phyloP scores from a whole-genome alignment of 2,797 vertebrate species.

The Brotula barbata region DNA sequence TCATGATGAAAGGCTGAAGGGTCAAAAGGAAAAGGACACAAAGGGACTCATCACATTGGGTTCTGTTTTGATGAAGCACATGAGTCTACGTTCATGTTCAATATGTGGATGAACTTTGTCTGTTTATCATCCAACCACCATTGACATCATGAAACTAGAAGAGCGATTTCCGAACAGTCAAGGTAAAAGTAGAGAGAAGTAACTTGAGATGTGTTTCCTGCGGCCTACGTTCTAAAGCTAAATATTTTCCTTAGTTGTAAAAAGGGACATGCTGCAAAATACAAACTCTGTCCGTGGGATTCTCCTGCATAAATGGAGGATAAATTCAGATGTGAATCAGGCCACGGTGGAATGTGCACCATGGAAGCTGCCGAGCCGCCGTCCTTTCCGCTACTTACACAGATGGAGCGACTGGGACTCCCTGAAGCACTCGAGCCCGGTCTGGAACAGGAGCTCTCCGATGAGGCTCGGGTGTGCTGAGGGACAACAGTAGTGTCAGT shows the following conservation, averaged over 20 bases:
- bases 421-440: conserved; percentile 93
- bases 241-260: conserved; percentile 22
- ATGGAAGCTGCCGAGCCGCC: conserved; percentile 20
- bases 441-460: conserved; percentile 93
- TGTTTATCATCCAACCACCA: conserved; percentile 42
- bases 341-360: no score
- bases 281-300: conserved; percentile 50
- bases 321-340: conserved; percentile 39
- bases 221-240: conserved; percentile 9
- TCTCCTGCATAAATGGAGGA: no score
- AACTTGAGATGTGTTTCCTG: not conserved
- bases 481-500: conserved; percentile 25
- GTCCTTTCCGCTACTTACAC: conserved; percentile 82
- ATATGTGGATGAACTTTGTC: conserved; percentile 42
- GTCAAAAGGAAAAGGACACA: conserved; percentile 13
- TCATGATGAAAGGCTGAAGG: conserved; percentile 17
- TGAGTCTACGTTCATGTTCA: conserved; percentile 39
- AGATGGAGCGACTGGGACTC: conserved; percentile 92
- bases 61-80: conserved; percentile 30
- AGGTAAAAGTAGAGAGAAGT: conserved; percentile 40
- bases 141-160: conserved; percentile 57
- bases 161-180: conserved; percentile 68
- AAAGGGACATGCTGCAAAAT: conserved; percentile 38
- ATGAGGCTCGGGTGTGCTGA: conserved; percentile 90
- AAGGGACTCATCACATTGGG: conserved; percentile 33